These are phyloP conservation scores for Microctenopoma stevenorrisi DNA, from an alignment of 2,797 vertebrate species.

Conservation along the genomic window DNA sequence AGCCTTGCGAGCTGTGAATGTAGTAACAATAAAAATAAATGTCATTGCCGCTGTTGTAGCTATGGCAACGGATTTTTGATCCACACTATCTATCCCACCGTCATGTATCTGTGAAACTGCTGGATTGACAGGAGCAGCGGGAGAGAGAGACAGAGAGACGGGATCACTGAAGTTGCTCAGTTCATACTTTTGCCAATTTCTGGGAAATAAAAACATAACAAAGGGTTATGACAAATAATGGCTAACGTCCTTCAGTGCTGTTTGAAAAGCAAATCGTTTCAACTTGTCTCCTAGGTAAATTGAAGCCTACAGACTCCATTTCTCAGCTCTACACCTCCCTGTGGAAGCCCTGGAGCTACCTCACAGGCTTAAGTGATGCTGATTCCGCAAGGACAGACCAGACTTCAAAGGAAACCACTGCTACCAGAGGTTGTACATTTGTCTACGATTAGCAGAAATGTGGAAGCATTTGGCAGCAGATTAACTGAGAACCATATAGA, in stretches of 20 bases:
- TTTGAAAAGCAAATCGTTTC: conserved; percentile 22
- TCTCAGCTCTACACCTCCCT: conserved; percentile 78
- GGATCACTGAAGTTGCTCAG: conserved; percentile 23
- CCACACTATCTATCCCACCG: conserved; percentile 11
- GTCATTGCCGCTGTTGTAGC: conserved; percentile 59
- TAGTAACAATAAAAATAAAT: conserved; percentile 56
- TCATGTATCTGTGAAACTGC: conserved; percentile 46
- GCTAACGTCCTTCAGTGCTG: background rate
- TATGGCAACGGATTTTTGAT: conserved; percentile 66
- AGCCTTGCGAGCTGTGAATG: conserved; percentile 35
- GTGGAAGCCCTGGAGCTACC: conserved; percentile 83
- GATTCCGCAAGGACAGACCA: conserved; percentile 50
- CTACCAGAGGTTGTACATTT: conserved; percentile 63
- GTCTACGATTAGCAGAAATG: conserved; percentile 19
- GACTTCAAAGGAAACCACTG: conserved; percentile 54
- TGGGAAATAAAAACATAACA: conserved; percentile 18
- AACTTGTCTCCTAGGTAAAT: conserved; percentile 66
- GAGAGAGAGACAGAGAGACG: conserved; percentile 7
- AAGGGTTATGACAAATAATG: conserved; percentile 13
- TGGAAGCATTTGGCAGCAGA: conserved; percentile 9
- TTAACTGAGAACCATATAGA: background rate
- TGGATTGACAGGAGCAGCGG: conserved; percentile 53
- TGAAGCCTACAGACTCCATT: conserved; percentile 61
- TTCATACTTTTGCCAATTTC: conserved; percentile 1
- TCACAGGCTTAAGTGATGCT: conserved; percentile 61